Evolutionary conservation across 92 coral and sea anemone genomes (phyloP), one percentile per base, ranked within the genome.

Genomic region (Nematostella vectensis): DNA sequence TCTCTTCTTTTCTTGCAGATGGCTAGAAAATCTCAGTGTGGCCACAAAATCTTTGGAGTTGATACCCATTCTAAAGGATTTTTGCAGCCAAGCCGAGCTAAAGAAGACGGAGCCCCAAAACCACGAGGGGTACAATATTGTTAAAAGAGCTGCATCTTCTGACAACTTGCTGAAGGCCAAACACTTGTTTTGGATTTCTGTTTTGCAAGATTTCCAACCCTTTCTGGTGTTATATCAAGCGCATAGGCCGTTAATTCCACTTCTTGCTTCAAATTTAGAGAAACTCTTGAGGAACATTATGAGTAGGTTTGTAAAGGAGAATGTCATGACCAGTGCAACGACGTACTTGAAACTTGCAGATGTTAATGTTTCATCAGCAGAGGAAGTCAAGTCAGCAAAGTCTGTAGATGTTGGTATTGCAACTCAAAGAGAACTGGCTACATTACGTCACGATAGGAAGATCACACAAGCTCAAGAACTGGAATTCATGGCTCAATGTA

Each of bases 261-360:
- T 83, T 58, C 94, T 78, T 25, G 94, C 82, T 27, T 68, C 79
- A 27, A 73, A 73, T 78, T 69, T 78, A 57, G 69, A 83, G 38
- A 76, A 61, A 29, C 71, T 71, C 25, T 66, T 77, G 61, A 57
- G 85, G 54, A 62, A 70, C 48, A 54, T 78, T 44, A 83, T 83
- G 85, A 67, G 31, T 55, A 57, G 93, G 65, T 77, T 77, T 50
- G 58, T 77, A 37, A 77, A 72, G 66, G 68, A 75, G 11, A 42
- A 48, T 66, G 76, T 62, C 15, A 38, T 52, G 31, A 20, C 55
- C 12, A 61, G 77, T 45, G 82, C 85, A 40, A 72, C 50, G 9
- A 47, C 70, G 33, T 72, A 67, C 33, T 43, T 54, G 1, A 64
- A 78, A 55, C 47, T 83, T 53, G 72, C 62, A 54, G 62, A 72